These are phyloP conservation scores for Brassicogethes aeneus DNA, from an alignment of 2,888 invertebrate genomes.

Conservation along the genomic window DNA sequence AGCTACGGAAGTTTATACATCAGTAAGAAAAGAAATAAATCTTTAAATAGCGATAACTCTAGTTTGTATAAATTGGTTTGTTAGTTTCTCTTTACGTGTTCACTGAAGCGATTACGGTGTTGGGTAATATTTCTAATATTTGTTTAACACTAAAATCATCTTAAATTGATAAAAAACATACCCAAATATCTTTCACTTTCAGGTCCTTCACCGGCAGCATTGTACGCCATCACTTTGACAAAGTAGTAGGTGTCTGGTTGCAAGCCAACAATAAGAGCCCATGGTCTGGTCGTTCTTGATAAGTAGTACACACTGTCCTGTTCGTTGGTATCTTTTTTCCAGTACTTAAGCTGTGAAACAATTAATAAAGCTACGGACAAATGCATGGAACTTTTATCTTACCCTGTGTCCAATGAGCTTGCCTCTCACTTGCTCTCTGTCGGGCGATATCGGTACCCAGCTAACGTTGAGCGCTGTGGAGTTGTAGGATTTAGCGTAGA, in stretches of 20 bases:
- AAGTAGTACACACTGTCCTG: constrained; percentile 76
- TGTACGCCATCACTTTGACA: constrained; percentile 92
- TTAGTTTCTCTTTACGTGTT: too few relatives aligned
- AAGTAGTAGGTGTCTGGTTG: constrained; percentile 88
- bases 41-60: too few relatives aligned
- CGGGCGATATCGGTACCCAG: constrained; percentile 82
- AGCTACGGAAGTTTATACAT: too few relatives aligned
- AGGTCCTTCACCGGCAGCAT: constrained; percentile 91
- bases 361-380: constrained; percentile 5
- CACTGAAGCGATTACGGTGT: too few relatives aligned
- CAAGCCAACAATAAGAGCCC: constrained; percentile 88
- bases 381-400: too few relatives aligned
- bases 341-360: constrained; percentile 68
- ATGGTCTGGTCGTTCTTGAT: constrained; percentile 72
- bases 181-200: constrained; percentile 83
- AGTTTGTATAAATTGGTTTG: too few relatives aligned
- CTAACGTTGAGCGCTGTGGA: constrained; percentile 88
- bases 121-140: too few relatives aligned
- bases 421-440: constrained; percentile 76
- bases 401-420: constrained; percentile 86
- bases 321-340: constrained; percentile 68
- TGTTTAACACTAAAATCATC: too few relatives aligned
- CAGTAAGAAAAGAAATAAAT: too few relatives aligned
- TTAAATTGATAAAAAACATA: constrained; percentile 25
- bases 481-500: constrained; percentile 72